Evolutionary conservation across 2,797 vertebrate species (phyloP).

Genomic region (Anguilla obscura): DNA sequence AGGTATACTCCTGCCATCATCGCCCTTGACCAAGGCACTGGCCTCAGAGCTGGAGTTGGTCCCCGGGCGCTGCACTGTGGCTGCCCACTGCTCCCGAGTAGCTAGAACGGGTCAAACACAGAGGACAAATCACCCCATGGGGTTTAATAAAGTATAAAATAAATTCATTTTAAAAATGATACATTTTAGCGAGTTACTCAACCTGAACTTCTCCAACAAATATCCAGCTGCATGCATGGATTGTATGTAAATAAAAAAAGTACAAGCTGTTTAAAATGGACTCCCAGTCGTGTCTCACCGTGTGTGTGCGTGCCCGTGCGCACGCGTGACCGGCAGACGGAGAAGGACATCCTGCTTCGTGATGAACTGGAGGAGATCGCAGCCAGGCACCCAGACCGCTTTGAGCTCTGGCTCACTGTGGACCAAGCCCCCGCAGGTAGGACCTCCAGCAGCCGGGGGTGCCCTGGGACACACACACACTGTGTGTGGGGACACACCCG

Average conservation of each 20-base stretch:
- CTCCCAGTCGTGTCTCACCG: neutral
- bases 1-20: no score
- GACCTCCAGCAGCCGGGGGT: neutral
- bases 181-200: neutral
- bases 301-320: neutral
- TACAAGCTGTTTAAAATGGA: neutral
- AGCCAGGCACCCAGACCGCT: conserved; percentile 53
- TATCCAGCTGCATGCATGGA: neutral
- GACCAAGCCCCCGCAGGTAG: conserved; percentile 58
- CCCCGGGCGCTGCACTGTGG: no score
- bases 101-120: no score
- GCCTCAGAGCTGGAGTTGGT: no score
- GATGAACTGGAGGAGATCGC: conserved; percentile 62
- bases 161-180: neutral
- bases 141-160: no score
- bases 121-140: no score
- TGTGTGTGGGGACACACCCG: neutral
- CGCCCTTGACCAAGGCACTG: no score
- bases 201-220: neutral
- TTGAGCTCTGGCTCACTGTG: conserved; percentile 65
- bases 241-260: neutral
- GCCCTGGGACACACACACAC: neutral
- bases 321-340: conserved; percentile 49
- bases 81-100: no score
- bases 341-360: conserved; percentile 62